phyloP scores from a whole-genome alignment of 1,140 invertebrate genomes.

The Pomacea maculata region DNA sequence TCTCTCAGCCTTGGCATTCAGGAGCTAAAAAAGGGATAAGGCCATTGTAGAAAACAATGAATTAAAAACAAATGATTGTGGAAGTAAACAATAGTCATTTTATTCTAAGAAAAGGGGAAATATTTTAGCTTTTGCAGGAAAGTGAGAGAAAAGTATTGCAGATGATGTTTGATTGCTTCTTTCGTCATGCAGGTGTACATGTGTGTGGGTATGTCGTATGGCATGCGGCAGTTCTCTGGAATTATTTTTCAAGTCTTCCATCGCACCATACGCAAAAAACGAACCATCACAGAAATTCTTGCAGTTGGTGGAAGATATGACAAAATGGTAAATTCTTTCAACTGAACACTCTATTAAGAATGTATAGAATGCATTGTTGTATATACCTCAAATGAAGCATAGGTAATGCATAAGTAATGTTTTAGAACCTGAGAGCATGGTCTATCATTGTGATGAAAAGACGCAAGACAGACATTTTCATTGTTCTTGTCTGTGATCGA shows the following conservation, averaged over 20 bases:
- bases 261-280: constrained; percentile 72
- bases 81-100: not conserved
- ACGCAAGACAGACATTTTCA: too few relatives aligned
- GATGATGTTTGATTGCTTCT: not conserved
- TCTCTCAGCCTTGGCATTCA: not conserved
- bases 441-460: not conserved
- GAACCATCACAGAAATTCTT: constrained; percentile 69
- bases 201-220: constrained; percentile 74
- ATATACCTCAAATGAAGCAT: too few relatives aligned
- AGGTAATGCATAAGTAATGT: constrained; percentile 47
- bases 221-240: constrained; percentile 74
- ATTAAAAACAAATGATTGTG: not conserved
- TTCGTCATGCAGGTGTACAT: constrained; percentile 63
- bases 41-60: not conserved
- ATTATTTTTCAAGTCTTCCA: constrained; percentile 78
- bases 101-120: not conserved
- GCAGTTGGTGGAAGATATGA: constrained; percentile 75
- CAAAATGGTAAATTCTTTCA: constrained; percentile 57
- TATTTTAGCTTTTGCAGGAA: not conserved
- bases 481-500: not conserved
- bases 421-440: not conserved
- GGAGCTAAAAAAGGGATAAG: too few relatives aligned
- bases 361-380: too few relatives aligned
- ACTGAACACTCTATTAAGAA: too few relatives aligned
- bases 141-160: not conserved